Evolutionary conservation across 1,140 invertebrate species (phyloP), one percentile per base, ranked within the genome.

Genomic region (Drosophila bocki): DNA sequence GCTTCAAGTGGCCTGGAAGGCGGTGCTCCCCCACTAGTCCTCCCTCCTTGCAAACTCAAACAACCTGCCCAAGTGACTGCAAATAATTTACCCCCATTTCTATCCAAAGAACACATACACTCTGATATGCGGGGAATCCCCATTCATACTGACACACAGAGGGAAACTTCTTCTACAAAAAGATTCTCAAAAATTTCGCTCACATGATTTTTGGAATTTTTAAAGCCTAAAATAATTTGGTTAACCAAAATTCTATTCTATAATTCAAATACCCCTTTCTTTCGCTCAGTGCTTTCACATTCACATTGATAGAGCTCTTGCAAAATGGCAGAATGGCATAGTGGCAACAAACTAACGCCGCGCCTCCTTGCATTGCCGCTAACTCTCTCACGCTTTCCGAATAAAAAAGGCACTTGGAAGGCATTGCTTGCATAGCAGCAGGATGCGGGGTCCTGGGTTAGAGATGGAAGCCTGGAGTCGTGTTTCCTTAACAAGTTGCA

Each of bases 391-490:
- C 62, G 60, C 47, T 74, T 44, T 63, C 72, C 62, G 75, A 82
- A 87, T 79, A 86, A 86, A 48, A 85, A 86, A 80, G 79, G 48
- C 83, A 79, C 67, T 86, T 76, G 63, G 51, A 78, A 54, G 62
- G 39, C 76, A 80, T 59, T 61, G 61, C 77, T 67, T 72, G 74
- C 35, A 47, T 50, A 29, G 61, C 42, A 42, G 54, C 33, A 29
- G 42, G 58, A 60, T 50, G 57, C 11, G 37, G 47, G 45, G 54
- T 29, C 19, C n/a, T 35, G 39, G 12, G 12, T 15, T 76, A 67
- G 61, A 60, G 75, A 68, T 77, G 75, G 74, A 32, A 65, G 5
- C 51, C 26, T 7, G 26, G 32, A 35, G 33, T 76, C 65, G 65
- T 72, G 69, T 33, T 71, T 35, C 44, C 9, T 4, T 19, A 7